These are phyloP conservation scores for Heteractis magnifica DNA, from an alignment of 92 coral and sea anemone species.

Conservation along the genomic window DNA sequence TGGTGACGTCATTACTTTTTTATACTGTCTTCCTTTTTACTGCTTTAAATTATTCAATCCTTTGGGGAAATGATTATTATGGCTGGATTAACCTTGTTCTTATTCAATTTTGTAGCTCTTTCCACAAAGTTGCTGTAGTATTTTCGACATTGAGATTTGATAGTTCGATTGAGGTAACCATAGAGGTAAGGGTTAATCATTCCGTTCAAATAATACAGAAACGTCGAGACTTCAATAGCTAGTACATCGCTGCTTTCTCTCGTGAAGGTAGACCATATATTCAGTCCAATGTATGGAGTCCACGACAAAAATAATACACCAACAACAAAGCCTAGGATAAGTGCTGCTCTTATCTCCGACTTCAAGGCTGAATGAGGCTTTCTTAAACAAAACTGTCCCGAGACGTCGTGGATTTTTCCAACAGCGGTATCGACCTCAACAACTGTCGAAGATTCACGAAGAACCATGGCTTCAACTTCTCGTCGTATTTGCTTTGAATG, in stretches of 20 bases:
- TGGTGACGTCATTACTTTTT: too few relatives aligned
- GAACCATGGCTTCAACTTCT: conserved; percentile 66
- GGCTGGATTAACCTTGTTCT: conserved; percentile 21
- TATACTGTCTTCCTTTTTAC: background rate
- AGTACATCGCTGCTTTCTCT: conserved; percentile 15
- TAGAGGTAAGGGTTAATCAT: conserved; percentile 77
- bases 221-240: conserved; percentile 50
- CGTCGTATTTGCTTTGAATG: conserved; percentile 81
- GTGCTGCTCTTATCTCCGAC: conserved; percentile 72
- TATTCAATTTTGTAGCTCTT: background rate
- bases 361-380: conserved; percentile 76
- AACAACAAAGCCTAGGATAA: conserved; percentile 65
- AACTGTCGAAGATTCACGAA: conserved; percentile 43
- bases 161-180: conserved; percentile 68
- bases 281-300: conserved; percentile 71
- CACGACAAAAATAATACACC: conserved; percentile 73
- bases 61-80: conserved; percentile 24
- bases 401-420: conserved; percentile 34
- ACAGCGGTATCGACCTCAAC: conserved; percentile 14
- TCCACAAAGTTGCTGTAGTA: background rate
- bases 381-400: conserved; percentile 78
- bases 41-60: background rate
- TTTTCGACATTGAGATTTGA: conserved; percentile 60
- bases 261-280: conserved; percentile 55
- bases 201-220: conserved; percentile 57